Percentiles rank a stretch among this genome's conserved stretches.
Evolutionary conservation across 2,797 vertebrate genomes (phyloP).

Genomic region (Dallia pectoralis): DNA sequence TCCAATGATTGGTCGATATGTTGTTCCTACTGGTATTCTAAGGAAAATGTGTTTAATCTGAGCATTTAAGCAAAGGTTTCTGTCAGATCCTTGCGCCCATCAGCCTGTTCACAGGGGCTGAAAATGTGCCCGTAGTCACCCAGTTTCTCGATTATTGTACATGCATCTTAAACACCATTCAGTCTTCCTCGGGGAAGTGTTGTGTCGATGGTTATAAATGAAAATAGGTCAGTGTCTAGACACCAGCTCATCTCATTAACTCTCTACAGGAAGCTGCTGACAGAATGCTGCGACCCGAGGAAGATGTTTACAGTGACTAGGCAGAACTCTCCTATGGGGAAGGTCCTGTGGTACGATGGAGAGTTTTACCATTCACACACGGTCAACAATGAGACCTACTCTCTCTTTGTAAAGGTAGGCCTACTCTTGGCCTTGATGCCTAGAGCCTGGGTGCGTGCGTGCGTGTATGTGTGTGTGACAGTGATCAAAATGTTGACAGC

Average conservation of each 20-base stretch:
- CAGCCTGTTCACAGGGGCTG: neutral
- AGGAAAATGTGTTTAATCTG: constrained; percentile 43
- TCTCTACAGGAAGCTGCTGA: constrained; percentile 81
- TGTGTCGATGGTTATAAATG: neutral
- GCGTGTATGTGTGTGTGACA: neutral
- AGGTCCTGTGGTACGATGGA: constrained; percentile 94
- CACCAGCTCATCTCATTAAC: neutral
- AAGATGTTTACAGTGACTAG: constrained; percentile 91
- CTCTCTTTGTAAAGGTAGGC: constrained; percentile 86
- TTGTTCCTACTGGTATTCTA: constrained; percentile 11
- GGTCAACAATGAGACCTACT: constrained; percentile 88
- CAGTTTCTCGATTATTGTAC: neutral
- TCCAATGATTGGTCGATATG: neutral
- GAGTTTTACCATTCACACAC: constrained; percentile 91
- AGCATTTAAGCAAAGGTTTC: too few relatives aligned
- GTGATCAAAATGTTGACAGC: too few relatives aligned
- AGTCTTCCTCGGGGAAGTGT: neutral
- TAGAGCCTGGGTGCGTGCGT: neutral
- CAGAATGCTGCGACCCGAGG: constrained; percentile 86
- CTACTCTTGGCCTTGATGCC: neutral
- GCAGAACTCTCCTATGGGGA: constrained; percentile 88
- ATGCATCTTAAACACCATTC: neutral
- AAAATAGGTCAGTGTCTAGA: neutral
- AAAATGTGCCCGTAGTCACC: neutral
- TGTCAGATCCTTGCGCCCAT: neutral